These are phyloP conservation scores for Gnathonemus echidnorhynchus DNA, from an alignment of 2,113 vertebrate species.

Conservation along the genomic window DNA sequence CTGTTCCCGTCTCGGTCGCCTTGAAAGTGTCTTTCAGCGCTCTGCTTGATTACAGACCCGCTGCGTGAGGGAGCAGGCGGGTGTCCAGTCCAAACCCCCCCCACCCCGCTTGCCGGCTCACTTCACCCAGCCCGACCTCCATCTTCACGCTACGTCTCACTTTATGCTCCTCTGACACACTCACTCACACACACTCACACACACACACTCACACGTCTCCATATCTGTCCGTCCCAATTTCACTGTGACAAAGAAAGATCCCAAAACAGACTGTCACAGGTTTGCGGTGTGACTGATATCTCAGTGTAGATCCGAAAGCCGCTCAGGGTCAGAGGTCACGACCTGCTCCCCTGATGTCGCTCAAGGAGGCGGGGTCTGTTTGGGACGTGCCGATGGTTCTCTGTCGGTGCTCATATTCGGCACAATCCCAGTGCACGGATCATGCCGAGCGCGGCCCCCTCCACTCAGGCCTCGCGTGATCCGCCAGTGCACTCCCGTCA, in stretches of 20 bases:
- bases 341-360: not conserved
- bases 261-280: not conserved
- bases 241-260: not conserved
- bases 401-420: not conserved
- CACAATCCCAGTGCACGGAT: not conserved
- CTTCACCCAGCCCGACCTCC: not conserved
- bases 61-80: slow-evolving; percentile 35
- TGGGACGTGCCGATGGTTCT: not conserved
- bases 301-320: not conserved
- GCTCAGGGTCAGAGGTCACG: not conserved
- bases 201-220: not conserved
- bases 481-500: not conserved
- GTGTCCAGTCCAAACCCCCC: slow-evolving; percentile 6
- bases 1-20: not conserved
- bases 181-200: not conserved
- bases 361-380: not conserved
- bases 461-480: not conserved
- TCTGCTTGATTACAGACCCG: slow-evolving; percentile 15
- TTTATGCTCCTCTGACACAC: not conserved
- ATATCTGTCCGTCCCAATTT: not conserved
- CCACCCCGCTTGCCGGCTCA: not conserved
- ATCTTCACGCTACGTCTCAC: no score
- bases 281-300: not conserved
- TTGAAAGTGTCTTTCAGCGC: slow-evolving; percentile 23
- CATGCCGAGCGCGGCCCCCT: not conserved